phyloP scores from a whole-genome alignment of 1,140 invertebrate genomes.

The Plutomurus gul region DNA sequence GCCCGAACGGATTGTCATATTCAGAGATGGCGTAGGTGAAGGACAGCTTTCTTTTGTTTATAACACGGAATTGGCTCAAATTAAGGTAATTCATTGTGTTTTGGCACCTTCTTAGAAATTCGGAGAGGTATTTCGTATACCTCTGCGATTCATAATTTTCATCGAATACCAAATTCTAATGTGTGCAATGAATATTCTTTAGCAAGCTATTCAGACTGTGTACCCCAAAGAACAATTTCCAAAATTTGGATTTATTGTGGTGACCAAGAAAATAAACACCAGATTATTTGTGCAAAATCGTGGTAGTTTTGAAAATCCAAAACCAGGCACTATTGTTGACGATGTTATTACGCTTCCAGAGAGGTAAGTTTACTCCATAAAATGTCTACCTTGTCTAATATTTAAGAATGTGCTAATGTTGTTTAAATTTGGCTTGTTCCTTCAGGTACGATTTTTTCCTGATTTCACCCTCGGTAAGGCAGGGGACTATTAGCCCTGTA shows the following conservation, averaged over 20 bases:
- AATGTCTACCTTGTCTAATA: constrained; percentile 61
- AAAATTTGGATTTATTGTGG: constrained; percentile 61
- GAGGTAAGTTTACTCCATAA: too few species aligned
- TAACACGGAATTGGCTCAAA: constrained; percentile 58
- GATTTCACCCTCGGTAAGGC: constrained; percentile 73
- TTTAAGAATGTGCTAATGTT: neutral
- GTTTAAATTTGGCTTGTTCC: neutral
- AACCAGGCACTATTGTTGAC: constrained; percentile 65
- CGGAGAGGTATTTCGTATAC: neutral
- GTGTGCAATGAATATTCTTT: neutral
- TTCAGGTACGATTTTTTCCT: constrained; percentile 79
- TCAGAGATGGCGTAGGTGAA: constrained; percentile 60
- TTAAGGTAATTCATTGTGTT: constrained; percentile 28
- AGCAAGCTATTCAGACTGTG: neutral
- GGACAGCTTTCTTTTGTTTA: constrained; percentile 61
- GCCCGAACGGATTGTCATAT: constrained; percentile 56
- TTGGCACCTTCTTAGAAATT: neutral
- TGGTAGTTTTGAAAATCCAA: constrained; percentile 59
- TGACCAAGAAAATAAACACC: constrained; percentile 66
- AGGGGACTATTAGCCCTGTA: constrained; percentile 81
- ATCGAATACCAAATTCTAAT: neutral
- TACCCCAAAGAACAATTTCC: neutral
- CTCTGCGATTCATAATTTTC: neutral
- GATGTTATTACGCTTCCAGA: constrained; percentile 67
- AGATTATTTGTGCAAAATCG: constrained; percentile 58